Evolutionary conservation across 2,797 vertebrate genomes (phyloP), one percentile per base, ranked within the genome.

Genomic region (Pristis pectinata): DNA sequence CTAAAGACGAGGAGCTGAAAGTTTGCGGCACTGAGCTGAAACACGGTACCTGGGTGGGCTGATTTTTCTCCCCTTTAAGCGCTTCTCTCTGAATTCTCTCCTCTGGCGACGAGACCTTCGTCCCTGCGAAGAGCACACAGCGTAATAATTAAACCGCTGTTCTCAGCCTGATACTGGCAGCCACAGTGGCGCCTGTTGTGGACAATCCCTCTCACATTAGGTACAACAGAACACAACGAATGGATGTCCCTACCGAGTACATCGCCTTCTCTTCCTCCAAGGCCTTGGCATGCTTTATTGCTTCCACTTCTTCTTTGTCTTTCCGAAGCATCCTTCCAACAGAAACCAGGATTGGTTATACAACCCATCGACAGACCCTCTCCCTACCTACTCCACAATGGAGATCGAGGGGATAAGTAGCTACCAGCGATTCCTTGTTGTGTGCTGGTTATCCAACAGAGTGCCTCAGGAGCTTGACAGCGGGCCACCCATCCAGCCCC

Each of bases 211-310:
- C 74, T 24, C 53, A 85, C 6, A 11, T 70, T 93, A 49, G 94
- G 37, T 93, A 93, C 72, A 94, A 82, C 34, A 94, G 37, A 94
- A 5, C 70, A 0, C 2, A 49, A 87, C 10, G n/a, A 64, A 37
- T 0, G n/a, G 37, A 24, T 0, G 30, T 34, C 24, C 98, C 97
- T 97, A 99, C 99, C 95, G 99, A 99, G 95, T 99, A 99, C 99
- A 99, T 99, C 94, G 99, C 98, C 96, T 99, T 99, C 95, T 99
- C 99, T 6, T 99, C 99, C 95, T 99, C 99, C 95, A 99, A 95
- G 8, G 99, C 99, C 95, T 99, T 99, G 96, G 99, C 99, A 0
- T 99, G 98, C 95, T 99, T 99, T 95, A 99, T 99, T 94, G 99
- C 99, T 96, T 99, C 99, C 0, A 99, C 98, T 95, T 99, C 99